Evolutionary conservation across 2,888 invertebrate species (phyloP).

Genomic region (Clivina fossor): DNA sequence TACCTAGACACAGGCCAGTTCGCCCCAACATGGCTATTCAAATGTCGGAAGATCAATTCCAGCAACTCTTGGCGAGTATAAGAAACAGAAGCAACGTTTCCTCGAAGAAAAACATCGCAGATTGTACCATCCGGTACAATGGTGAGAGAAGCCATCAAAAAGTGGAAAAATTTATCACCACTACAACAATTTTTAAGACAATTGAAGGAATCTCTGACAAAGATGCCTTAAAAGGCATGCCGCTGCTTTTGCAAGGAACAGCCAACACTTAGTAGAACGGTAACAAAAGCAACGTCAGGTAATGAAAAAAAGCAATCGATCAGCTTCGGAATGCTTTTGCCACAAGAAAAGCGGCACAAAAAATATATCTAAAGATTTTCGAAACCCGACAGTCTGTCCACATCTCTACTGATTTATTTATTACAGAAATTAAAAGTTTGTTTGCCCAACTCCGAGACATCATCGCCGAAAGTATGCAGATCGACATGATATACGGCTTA

Average conservation of each 20-base stretch:
- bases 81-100: background rate
- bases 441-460: constrained; percentile 12
- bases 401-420: constrained; percentile 25
- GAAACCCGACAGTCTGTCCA: constrained; percentile 24
- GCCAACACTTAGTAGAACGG: constrained; percentile 36
- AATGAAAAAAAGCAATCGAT: constrained; percentile 33
- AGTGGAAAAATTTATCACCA: constrained; percentile 36
- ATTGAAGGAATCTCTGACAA: constrained; percentile 34
- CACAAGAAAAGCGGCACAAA: constrained; percentile 34
- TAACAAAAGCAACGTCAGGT: constrained; percentile 20
- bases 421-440: constrained; percentile 5
- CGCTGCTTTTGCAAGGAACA: constrained; percentile 31
- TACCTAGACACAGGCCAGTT: too few relatives aligned
- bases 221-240: constrained; percentile 34
- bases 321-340: constrained; percentile 35
- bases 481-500: constrained; percentile 24
- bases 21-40: constrained; percentile 13
- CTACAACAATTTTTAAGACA: constrained; percentile 11
- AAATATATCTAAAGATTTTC: constrained; percentile 38
- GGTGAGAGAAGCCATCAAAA: constrained; percentile 7
- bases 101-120: constrained; percentile 10
- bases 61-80: constrained; percentile 4
- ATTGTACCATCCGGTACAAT: constrained; percentile 1
- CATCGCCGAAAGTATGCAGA: constrained; percentile 2
- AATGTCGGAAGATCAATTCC: constrained; percentile 3